Evolutionary conservation across 2,113 vertebrate species (phyloP), one percentile per base, ranked within the genome.

Genomic region (Eidolon helvum): DNA sequence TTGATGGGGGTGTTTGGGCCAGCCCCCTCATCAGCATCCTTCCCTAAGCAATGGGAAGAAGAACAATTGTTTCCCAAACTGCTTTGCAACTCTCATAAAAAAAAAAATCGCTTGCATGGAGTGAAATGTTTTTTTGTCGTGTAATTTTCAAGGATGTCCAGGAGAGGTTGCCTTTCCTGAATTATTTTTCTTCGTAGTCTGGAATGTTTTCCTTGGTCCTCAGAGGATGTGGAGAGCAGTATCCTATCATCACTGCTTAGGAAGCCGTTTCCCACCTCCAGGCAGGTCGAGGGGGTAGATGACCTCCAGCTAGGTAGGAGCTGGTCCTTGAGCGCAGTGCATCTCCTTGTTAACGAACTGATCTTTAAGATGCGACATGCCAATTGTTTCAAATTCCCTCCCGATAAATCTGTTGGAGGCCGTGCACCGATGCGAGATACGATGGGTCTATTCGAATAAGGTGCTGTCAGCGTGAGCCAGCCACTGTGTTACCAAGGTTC

Each of bases 381-480:
- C 18, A 10, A 2, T 65, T 50, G 50, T 48, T 66, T n/a, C 3
- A 11, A 38, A 6, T 21, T n/a, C 18, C 30, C 40, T 30, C 19
- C 33, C 43, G 7, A 2, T 14, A 18, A 16, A 33, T 48, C 3
- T 1, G 3, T 15, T 35, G 2, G 19, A 18, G 19, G 16, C 55
- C 3, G 0, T 66, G n/a, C 26, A 0, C 88, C 0, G 6, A 0
- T 8, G 6, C 28, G 22, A 22, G 28, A 18, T 0, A 0, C 7
- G 33, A 4, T 15, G 45, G 8, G 0, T 10, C 0, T 19, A 0
- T 65, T 11, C 4, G 1, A 14, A 4, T 24, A 28, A 50, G 28
- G 7, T 4, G 1, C 35, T 16, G 8, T 30, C 26, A 10, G 45
- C 40, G 18, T 1, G 35, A 19, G 10, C 30, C 24, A 3, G 9